phyloP scores from a whole-genome alignment of 2,888 invertebrate genomes.

The Agrotis exclamationis region DNA sequence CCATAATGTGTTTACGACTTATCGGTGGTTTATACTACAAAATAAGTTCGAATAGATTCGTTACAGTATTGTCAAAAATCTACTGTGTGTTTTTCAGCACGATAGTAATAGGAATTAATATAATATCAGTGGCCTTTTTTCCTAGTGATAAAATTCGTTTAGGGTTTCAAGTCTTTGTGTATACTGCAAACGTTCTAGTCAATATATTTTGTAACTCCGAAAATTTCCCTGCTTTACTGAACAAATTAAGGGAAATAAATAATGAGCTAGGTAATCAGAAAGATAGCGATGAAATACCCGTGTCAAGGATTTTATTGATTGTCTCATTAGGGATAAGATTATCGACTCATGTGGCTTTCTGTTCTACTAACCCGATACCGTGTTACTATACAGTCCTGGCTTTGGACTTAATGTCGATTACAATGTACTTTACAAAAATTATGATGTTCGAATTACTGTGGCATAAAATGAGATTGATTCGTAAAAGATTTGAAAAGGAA shows the following conservation, averaged over 20 bases:
- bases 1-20: conserved; percentile 8
- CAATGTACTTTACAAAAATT: conserved; percentile 4
- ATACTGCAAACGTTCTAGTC: not conserved
- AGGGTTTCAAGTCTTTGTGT: not conserved
- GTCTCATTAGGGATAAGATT: not conserved
- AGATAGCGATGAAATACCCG: not conserved
- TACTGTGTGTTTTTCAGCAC: not conserved
- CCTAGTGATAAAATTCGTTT: not conserved
- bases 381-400: not conserved
- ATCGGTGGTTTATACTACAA: conserved; percentile 1
- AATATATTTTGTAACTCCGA: not conserved
- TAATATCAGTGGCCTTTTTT: not conserved
- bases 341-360: not conserved
- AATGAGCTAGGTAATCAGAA: not conserved
- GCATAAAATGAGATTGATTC: conserved; percentile 1
- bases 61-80: not conserved
- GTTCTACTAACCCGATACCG: not conserved
- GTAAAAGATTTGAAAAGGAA: not conserved
- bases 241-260: conserved; percentile 1
- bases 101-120: not conserved
- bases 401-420: not conserved
- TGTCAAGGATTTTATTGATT: not conserved
- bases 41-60: not conserved
- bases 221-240: conserved; percentile 1
- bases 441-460: conserved; percentile 6